Conservation (phyloP, 2,113 vertebrate species). For the Lota lota region DNA sequence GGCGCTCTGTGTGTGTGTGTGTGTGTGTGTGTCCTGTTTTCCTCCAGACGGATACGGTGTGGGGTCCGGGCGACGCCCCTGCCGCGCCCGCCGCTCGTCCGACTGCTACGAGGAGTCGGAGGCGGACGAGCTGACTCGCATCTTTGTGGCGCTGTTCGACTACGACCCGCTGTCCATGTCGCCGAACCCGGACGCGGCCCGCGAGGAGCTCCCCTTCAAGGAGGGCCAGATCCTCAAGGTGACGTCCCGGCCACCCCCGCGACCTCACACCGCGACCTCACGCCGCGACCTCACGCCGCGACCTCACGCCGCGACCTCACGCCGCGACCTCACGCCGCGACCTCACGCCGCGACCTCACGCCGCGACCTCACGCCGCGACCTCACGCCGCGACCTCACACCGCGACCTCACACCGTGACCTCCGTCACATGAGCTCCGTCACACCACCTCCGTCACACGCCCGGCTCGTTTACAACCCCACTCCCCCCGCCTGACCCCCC, state of each 20-base stretch:
- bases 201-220: slow-evolving; percentile 95
- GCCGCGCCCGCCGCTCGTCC: slow-evolving; percentile 77
- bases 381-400: too few relatives aligned
- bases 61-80: slow-evolving; percentile 66
- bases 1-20: slow-evolving; percentile 43
- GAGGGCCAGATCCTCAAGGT: slow-evolving; percentile 99
- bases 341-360: too few relatives aligned
- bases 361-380: too few relatives aligned
- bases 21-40: slow-evolving; percentile 59
- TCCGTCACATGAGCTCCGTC: too few relatives aligned
- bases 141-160: slow-evolving; percentile 96
- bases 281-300: too few relatives aligned
- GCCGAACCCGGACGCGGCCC: slow-evolving; percentile 92
- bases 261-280: too few relatives aligned
- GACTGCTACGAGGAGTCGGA: slow-evolving; percentile 91
- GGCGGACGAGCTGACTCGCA: slow-evolving; percentile 82
- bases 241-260: background rate
- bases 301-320: background rate
- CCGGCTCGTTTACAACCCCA: too few relatives aligned
- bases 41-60: slow-evolving; percentile 81
- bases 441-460: too few relatives aligned
- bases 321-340: too few relatives aligned
- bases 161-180: slow-evolving; percentile 96
- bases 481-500: too few relatives aligned
- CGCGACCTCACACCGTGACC: too few relatives aligned